Conservation (phyloP, 2,888 invertebrate species). For the Plagiodera versicolora region DNA sequence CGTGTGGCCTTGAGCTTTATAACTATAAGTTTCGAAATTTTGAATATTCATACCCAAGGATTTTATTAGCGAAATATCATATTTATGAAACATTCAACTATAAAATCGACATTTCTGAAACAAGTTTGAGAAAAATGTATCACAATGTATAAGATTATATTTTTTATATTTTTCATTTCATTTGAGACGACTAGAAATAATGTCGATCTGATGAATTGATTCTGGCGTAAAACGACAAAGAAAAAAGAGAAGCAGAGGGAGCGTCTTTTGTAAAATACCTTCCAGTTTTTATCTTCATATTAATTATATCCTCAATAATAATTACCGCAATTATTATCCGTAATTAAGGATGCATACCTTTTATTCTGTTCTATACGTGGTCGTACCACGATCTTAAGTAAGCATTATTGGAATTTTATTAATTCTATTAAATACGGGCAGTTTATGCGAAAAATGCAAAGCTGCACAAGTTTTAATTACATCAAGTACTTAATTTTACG, state of each 20-base stretch:
- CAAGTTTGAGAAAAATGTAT: too few relatives aligned
- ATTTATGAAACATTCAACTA: too few relatives aligned
- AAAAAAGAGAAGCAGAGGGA: not conserved
- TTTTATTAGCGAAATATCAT: too few relatives aligned
- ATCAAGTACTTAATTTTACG: conserved; percentile 22
- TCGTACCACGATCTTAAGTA: conserved; percentile 15
- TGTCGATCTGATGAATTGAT: conserved; percentile 13
- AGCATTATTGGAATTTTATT: conserved; percentile 38
- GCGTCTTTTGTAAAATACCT: conserved; percentile 9
- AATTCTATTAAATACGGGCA: conserved; percentile 31
- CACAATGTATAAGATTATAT: too few relatives aligned
- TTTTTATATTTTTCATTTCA: too few relatives aligned
- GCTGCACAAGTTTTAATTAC: conserved; percentile 24
- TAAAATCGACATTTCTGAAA: too few relatives aligned
- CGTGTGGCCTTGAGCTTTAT: too few relatives aligned
- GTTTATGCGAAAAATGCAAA: conserved; percentile 21
- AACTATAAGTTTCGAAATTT: too few relatives aligned
- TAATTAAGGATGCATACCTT: conserved; percentile 7
- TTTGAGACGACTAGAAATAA: not conserved
- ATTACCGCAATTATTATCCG: not conserved
- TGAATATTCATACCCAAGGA: too few relatives aligned
- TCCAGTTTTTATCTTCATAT: conserved; percentile 15
- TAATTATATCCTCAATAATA: conserved; percentile 13
- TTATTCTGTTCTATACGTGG: conserved; percentile 1
- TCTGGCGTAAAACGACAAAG: conserved; percentile 3